Evolutionary conservation across 2,888 invertebrate species (phyloP).

Genomic region (Pollenia griseotomentosa): DNA sequence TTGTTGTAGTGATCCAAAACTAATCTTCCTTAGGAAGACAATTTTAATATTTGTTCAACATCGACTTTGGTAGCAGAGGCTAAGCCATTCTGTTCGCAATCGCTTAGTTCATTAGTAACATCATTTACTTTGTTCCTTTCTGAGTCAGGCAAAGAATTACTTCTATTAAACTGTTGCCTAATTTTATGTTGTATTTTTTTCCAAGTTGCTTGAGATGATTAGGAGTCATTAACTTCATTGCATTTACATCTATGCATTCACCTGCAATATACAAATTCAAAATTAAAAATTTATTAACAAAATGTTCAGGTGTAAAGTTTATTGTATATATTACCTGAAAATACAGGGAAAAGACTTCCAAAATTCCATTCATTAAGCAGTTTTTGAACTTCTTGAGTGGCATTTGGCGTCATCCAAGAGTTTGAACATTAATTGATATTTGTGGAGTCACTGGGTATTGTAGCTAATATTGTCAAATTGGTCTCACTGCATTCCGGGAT

Average conservation of each 20-base stretch:
- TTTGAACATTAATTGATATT: background rate
- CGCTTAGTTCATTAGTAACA: background rate
- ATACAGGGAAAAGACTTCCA: too few species aligned
- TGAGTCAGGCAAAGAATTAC: background rate
- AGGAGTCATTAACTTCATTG: too few species aligned
- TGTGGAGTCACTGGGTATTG: background rate
- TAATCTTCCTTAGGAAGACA: background rate
- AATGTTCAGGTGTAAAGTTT: too few species aligned
- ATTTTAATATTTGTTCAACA: background rate
- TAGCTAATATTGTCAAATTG: background rate
- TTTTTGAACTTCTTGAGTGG: background rate
- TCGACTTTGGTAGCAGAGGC: too few species aligned
- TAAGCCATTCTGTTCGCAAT: too few species aligned
- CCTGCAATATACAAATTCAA: background rate
- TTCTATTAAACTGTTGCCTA: background rate
- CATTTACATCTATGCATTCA: slow-evolving; percentile 18
- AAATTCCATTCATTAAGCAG: too few species aligned
- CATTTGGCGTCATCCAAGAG: background rate
- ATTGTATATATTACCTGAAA: too few species aligned
- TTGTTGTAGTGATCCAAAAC: background rate
- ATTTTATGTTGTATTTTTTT: background rate
- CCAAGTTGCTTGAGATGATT: slow-evolving; percentile 3
- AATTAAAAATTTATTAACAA: background rate
- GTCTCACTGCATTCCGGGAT: background rate
- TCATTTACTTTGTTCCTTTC: background rate